Percentiles rank a stretch among this genome's conserved stretches.
phyloP scores from a whole-genome alignment of 2,888 invertebrate genomes.

The Brassicogethes aeneus region DNA sequence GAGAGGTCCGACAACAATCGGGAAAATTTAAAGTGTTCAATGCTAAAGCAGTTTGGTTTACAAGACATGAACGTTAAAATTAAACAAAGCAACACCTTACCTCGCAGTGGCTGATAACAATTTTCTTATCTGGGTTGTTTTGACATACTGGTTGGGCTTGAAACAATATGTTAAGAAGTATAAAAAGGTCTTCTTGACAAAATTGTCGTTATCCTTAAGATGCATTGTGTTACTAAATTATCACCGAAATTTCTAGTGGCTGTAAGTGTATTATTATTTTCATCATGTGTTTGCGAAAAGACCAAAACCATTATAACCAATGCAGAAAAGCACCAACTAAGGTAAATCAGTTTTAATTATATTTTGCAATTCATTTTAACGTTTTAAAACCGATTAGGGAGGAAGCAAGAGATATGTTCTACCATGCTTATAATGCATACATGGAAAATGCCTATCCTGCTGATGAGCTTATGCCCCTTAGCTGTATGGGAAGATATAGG shows the following conservation, averaged over 20 bases:
- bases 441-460: constrained; percentile 98
- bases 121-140: too few species aligned
- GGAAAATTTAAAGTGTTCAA: too few species aligned
- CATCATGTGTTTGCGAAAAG: too few species aligned
- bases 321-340: constrained; percentile 17
- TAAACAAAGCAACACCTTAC: too few species aligned
- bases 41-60: too few species aligned
- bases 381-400: constrained; percentile 49
- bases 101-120: too few species aligned
- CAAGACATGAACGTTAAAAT: too few species aligned
- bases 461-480: constrained; percentile 95
- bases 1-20: too few species aligned
- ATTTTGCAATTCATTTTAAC: background rate
- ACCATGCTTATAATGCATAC: constrained; percentile 91
- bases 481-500: constrained; percentile 85
- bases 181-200: constrained; percentile 27
- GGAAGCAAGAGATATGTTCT: constrained; percentile 91
- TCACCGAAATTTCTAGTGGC: constrained; percentile 17
- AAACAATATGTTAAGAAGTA: constrained; percentile 27
- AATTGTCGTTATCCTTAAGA: constrained; percentile 21
- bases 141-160: too few species aligned
- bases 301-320: too few species aligned
- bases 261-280: constrained; percentile 16
- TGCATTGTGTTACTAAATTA: constrained; percentile 23
- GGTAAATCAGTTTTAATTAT: constrained; percentile 11